These are phyloP conservation scores for Ylistrum balloti DNA, from an alignment of 1,140 invertebrate species.

Conservation along the genomic window DNA sequence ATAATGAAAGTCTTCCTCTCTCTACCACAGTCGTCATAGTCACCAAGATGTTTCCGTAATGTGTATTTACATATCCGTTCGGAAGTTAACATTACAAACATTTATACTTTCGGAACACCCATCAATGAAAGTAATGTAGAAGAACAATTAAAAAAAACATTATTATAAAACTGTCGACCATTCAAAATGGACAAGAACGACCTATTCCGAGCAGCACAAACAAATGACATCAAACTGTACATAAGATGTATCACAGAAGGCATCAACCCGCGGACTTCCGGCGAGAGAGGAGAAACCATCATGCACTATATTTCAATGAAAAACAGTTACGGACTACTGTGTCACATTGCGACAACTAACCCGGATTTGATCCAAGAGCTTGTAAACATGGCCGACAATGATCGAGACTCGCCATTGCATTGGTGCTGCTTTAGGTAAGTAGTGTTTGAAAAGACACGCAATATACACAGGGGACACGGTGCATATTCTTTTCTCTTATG, in stretches of 20 bases:
- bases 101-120: too few species aligned
- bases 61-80: too few species aligned
- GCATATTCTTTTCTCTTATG: too few species aligned
- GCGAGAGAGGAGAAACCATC: neutral
- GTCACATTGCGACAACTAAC: neutral
- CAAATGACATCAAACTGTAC: neutral
- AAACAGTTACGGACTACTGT: conserved; percentile 13
- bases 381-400: neutral
- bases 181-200: neutral
- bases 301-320: conserved; percentile 34
- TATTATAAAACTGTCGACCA: neutral
- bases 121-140: too few species aligned
- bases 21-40: too few species aligned
- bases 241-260: neutral
- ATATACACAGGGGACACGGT: too few species aligned
- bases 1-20: too few species aligned
- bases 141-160: neutral
- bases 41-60: too few species aligned
- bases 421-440: neutral
- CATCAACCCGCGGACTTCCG: neutral
- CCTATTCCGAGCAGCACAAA: neutral
- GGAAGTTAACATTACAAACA: too few species aligned
- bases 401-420: neutral
- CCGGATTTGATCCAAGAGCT: neutral
- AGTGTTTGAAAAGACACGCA: neutral